Evolutionary conservation across 2,797 vertebrate species (phyloP), one percentile per base, ranked within the genome.

Genomic region (Amblyraja radiata): DNA sequence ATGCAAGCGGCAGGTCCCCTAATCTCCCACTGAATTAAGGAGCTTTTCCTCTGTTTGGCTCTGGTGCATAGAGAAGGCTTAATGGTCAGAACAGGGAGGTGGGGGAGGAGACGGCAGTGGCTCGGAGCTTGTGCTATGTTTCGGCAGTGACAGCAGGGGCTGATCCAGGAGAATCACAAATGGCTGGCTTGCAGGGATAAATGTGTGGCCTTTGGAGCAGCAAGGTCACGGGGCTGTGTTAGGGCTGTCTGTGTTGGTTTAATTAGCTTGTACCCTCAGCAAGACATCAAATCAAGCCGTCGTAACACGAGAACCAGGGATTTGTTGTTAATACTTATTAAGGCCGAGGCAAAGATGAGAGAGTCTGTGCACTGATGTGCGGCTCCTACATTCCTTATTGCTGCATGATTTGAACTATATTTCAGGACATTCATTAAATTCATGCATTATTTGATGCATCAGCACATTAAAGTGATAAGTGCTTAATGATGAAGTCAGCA

Each of bases 21-120:
- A 88, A 88, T 68, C 84, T 68, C 84, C 6, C 6, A 88, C 84
- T 68, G 84, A 88, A 88, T 88, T 86, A 86, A 65, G 32, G 84
- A 88, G 84, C 84, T 88, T 88, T 68, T 36, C 61, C 68, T 65
- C 84, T 21, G n/a, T 32, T 88, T 88, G 7, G 61, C 63, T 65
- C 9, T 68, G 63, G 61, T 68, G 84, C 36, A 9, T 88, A n/a
- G 84, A 63, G 63, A 88, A 21, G 84, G 84, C n/a, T 88, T 88
- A 68, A 68, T 63, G n/a, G 84, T 18, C 68, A 68, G 16, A 36
- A 36, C 8, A n/a, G 16, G 36, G 61, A 68, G 63, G 83, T n/a
- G n/a, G n/a, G 7, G n/a, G 84, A 63, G 32, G 28, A n/a, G 63
- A 32, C 61, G 16, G n/a, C 68, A n/a, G n/a, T 10, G 63, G 16